phyloP scores from a whole-genome alignment of 2,797 vertebrate genomes.

The Argyrosomus regius region DNA sequence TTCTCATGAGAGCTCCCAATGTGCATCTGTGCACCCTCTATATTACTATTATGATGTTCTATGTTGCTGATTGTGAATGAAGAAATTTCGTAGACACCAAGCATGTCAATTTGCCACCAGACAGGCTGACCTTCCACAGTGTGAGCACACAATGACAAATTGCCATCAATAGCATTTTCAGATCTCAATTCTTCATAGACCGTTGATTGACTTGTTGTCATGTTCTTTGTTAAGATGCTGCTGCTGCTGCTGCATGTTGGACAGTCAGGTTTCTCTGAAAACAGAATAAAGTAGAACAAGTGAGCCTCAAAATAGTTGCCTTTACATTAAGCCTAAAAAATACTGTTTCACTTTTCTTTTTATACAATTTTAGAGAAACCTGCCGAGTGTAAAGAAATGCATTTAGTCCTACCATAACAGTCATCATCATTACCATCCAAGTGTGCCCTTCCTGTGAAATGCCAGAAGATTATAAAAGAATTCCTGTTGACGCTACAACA shows the following conservation, averaged over 20 bases:
- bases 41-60: fast-evolving
- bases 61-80: neutral
- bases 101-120: slow-evolving; percentile 43
- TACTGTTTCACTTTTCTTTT: neutral
- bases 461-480: neutral
- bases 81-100: slow-evolving; percentile 12
- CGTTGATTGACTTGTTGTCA: slow-evolving; percentile 19
- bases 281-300: neutral
- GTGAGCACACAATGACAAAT: fast-evolving
- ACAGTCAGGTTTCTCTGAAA: neutral
- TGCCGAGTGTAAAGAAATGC: neutral
- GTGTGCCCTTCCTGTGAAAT: neutral
- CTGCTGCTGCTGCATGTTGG: no score
- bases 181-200: fast-evolving
- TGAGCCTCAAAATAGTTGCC: neutral
- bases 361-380: neutral
- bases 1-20: slow-evolving; percentile 5
- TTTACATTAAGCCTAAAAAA: neutral
- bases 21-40: neutral
- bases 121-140: fast-evolving
- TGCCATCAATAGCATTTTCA: neutral
- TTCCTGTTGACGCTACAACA: neutral
- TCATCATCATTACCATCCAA: fast-evolving
- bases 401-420: neutral
- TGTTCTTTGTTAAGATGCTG: fast-evolving